Percentiles rank a stretch among this genome's conserved stretches.
Conservation (phyloP, 2,797 vertebrate genomes). For the Chaetophractus vellerosus region DNA sequence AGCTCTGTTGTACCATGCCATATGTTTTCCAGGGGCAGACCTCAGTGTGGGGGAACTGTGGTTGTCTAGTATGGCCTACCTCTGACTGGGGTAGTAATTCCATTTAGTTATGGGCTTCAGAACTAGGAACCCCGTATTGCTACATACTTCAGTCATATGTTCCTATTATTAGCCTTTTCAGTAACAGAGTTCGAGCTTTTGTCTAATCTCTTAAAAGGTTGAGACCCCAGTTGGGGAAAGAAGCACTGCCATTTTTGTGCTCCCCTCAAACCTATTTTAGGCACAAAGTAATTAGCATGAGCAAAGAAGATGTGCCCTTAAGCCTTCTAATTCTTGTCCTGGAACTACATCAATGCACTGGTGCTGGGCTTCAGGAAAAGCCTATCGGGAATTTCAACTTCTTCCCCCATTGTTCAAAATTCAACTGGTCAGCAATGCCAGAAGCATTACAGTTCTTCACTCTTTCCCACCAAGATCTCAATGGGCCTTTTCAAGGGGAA, state of each 20-base stretch:
- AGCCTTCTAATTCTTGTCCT: background rate
- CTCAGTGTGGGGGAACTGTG: background rate
- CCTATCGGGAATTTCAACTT: background rate
- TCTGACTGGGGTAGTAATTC: background rate
- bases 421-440: background rate
- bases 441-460: background rate
- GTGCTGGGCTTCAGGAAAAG: background rate
- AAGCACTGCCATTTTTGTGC: background rate
- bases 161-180: background rate
- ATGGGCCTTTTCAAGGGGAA: background rate
- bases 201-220: background rate
- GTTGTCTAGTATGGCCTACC: background rate
- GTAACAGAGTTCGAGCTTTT: background rate
- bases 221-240: background rate
- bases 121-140: background rate
- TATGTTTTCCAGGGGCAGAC: background rate
- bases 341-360: background rate
- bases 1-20: background rate
- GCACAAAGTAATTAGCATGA: conserved; percentile 40
- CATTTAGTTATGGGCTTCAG: background rate
- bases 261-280: background rate
- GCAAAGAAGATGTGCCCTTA: background rate
- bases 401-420: background rate
- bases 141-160: background rate
- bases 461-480: background rate